Evolutionary conservation across 2,797 vertebrate genomes (phyloP), one percentile per base, ranked within the genome.

Genomic region (Gastrophryne carolinensis): DNA sequence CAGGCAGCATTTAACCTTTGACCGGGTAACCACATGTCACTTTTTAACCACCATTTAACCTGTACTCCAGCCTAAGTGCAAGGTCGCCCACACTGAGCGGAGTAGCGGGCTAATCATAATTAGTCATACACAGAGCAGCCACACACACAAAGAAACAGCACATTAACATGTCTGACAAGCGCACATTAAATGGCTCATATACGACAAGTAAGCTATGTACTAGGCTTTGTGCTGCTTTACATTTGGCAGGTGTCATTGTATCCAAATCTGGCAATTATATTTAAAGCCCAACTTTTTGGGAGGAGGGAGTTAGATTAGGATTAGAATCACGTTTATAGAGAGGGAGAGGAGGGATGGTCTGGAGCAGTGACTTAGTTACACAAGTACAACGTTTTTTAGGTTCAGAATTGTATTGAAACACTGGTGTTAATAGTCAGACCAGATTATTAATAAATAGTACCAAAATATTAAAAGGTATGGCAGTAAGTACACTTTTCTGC

Each of bases 41-140:
- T 56, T 72, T 75, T 58, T 58, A 67, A 75, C 54, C 41, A 75
- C 54, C 63, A 66, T 74, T 74, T 74, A 74, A 74, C 72, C 53
- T 57, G 72, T 66, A 66, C 62, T 74, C 21, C 54, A 61, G 17
- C 19, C 54, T 74, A 74, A 74, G 62, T 49, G 41, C 73, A 60
- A 75, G 73, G 73, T 75, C 73, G 39, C 29, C 11, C 60, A 41
- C 8, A 29, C 15, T 6, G 21, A 64, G 57, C 37, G 4, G 21
- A 64, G 57, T 27, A 39, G 24, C 65, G 41, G 39, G 65, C 65
- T 68, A 68, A 54, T 68, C 65, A 54, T 50, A 68, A 68, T 68
- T 68, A 68, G 65, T 41, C 53, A 37, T 68, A 68, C 65, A 68
- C 29, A 68, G 54, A 68, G 21, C 65, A 68, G 65, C 35, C 65